Evolutionary conservation across 2,113 vertebrate species (phyloP), one percentile per base, ranked within the genome.

Genomic region (Scomber japonicus): DNA sequence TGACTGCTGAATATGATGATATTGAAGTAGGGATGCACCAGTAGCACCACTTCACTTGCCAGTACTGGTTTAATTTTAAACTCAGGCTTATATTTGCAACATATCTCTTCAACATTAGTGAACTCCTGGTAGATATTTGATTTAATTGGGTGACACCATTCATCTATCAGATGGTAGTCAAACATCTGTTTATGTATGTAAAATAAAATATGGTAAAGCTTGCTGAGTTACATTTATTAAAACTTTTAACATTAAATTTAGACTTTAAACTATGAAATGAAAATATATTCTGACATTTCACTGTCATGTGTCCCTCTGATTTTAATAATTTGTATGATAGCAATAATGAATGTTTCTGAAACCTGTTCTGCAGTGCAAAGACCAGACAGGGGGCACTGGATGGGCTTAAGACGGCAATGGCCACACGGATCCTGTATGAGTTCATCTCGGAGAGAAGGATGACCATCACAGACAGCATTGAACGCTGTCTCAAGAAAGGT

Each of bases 401-500:
- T 84, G 96, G 96, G 74, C 94, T 99, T 68, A 99, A 97, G 94
- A 96, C 91, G 10, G 97, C 96, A 30, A 94, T 99, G 96, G 95
- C 96, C 86, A 97, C 97, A 75, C 97, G 97, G 92, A 96, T 98
- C 91, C 91, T 99, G 0, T 96, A 96, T 53, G 97, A 99, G 82
- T 99, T 99, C 91, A 92, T 99, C 88, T 95, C 96, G 0, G 98
- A 99, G 84, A 96, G 97, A 87, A 97, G 98, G 91, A 96, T 99
- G 96, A 99, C 98, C 7, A 93, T 99, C 91, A 97, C 98, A 3
- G 98, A 99, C 90, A 96, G 97, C 90, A 97, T 99, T 53, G 98
- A 99, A 69, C 97, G 97, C 89, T 98, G 97, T 90, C 94, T 99
- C 78, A 99, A 98, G 82, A 99, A 99, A 97, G 98, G 98, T 99